phyloP scores from a whole-genome alignment of 2,888 invertebrate genomes.

The Megastigmus dorsalis region DNA sequence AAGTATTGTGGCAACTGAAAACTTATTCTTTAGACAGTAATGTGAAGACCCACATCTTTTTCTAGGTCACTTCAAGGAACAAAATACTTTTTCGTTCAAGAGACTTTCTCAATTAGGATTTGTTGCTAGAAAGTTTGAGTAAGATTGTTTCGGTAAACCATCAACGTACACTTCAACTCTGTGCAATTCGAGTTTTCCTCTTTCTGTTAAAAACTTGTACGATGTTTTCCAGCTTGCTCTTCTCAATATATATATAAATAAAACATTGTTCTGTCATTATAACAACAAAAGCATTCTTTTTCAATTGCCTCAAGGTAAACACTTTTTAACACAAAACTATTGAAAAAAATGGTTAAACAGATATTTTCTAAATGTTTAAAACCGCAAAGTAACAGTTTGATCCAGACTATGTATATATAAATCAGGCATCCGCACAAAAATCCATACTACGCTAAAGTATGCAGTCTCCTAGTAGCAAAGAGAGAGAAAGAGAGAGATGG shows the following conservation, averaged over 20 bases:
- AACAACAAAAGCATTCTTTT: too few relatives aligned
- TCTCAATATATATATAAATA: background rate
- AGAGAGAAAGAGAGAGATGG: background rate
- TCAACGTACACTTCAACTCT: background rate
- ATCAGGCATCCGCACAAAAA: too few relatives aligned
- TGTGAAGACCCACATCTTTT: background rate
- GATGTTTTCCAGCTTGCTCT: background rate
- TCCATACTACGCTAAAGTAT: constrained; percentile 1
- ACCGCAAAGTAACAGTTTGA: background rate
- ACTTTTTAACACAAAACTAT: too few relatives aligned
- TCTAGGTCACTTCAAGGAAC: constrained; percentile 9
- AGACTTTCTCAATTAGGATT: constrained; percentile 28
- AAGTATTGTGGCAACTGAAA: background rate
- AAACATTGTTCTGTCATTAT: too few relatives aligned
- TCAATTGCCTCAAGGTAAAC: too few relatives aligned
- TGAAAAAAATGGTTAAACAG: too few relatives aligned
- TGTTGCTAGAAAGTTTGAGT: background rate
- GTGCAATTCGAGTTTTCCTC: constrained; percentile 1
- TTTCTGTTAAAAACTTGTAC: background rate
- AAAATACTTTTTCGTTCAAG: background rate
- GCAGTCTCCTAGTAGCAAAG: background rate
- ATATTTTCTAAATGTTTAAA: background rate
- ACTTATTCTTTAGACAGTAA: background rate
- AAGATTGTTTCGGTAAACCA: constrained; percentile 1
- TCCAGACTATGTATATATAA: too few relatives aligned